Percentiles rank a stretch among this genome's conserved stretches.
Conservation (phyloP, 2,797 vertebrate genomes). For the Cyclura pinguis region DNA sequence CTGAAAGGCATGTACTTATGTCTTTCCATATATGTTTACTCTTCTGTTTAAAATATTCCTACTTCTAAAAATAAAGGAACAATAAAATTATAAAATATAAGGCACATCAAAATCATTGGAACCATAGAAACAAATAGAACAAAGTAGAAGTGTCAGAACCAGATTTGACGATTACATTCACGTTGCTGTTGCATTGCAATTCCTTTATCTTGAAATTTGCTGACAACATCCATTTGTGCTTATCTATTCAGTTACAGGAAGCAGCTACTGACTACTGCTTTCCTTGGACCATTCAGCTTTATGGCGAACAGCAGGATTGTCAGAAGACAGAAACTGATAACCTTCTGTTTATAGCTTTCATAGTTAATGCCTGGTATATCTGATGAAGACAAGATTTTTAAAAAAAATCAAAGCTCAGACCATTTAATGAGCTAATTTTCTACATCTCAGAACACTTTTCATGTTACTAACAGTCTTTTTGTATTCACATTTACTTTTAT, state of each 20-base stretch:
- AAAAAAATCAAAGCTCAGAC: too few species aligned
- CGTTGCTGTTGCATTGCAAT: neutral
- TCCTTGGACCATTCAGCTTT: constrained; percentile 16
- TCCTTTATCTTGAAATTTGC: neutral
- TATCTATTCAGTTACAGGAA: constrained; percentile 5
- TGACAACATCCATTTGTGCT: neutral
- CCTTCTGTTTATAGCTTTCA: constrained; percentile 42
- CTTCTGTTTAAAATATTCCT: neutral
- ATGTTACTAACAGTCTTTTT: neutral
- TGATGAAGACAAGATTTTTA: neutral
- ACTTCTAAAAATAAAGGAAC: neutral
- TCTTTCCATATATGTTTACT: neutral
- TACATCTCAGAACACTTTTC: too few species aligned
- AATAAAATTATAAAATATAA: neutral
- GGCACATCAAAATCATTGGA: neutral
- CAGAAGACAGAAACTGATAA: constrained; percentile 13
- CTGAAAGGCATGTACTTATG: neutral
- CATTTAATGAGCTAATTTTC: neutral
- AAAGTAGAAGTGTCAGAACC: neutral
- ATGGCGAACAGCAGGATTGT: constrained; percentile 31
- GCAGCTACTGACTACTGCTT: constrained; percentile 16
- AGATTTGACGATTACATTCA: neutral
- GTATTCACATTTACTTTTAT: neutral
- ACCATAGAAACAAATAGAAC: neutral
- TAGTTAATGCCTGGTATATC: neutral